A percentile compares a stretch with the other conserved stretches of the same genome.
Evolutionary conservation across 2,888 invertebrate species (phyloP).

Genomic region (Actias luna): DNA sequence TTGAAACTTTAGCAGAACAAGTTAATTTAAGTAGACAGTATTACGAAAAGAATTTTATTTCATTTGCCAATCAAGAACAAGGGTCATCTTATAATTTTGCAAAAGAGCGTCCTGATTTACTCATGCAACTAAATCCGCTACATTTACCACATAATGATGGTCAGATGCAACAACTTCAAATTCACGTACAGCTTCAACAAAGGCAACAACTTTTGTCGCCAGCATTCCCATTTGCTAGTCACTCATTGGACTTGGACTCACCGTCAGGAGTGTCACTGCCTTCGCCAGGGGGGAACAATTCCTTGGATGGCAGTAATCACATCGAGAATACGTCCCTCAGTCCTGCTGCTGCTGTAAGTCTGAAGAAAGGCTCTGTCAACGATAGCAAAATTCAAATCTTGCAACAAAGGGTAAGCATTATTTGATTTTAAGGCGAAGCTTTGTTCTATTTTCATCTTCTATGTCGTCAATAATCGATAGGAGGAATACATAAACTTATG

Average conservation of each 20-base stretch:
- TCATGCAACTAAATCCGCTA: constrained; percentile 81
- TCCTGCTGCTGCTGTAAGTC: constrained; percentile 86
- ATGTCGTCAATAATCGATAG: constrained; percentile 44
- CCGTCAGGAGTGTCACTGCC: constrained; percentile 89
- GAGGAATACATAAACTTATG: constrained; percentile 31
- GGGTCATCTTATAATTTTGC: constrained; percentile 82
- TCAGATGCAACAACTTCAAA: constrained; percentile 85
- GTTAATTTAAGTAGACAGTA: constrained; percentile 83
- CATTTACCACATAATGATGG: constrained; percentile 81
- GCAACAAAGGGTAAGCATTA: constrained; percentile 93
- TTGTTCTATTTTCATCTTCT: constrained; percentile 63
- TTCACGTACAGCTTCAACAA: constrained; percentile 87
- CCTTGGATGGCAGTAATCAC: constrained; percentile 84
- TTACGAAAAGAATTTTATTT: constrained; percentile 77
- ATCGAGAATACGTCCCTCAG: constrained; percentile 82
- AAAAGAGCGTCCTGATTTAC: constrained; percentile 83
- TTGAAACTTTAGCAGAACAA: constrained; percentile 90
- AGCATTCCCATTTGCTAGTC: constrained; percentile 84
- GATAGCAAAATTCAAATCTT: constrained; percentile 85
- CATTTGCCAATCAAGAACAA: constrained; percentile 75
- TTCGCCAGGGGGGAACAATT: constrained; percentile 89
- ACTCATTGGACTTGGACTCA: constrained; percentile 87
- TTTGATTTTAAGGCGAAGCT: constrained; percentile 82
- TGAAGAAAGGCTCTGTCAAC: constrained; percentile 83
- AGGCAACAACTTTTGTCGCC: constrained; percentile 83